phyloP scores from a whole-genome alignment of 2,113 vertebrate species.

The Pteropus alecto region DNA sequence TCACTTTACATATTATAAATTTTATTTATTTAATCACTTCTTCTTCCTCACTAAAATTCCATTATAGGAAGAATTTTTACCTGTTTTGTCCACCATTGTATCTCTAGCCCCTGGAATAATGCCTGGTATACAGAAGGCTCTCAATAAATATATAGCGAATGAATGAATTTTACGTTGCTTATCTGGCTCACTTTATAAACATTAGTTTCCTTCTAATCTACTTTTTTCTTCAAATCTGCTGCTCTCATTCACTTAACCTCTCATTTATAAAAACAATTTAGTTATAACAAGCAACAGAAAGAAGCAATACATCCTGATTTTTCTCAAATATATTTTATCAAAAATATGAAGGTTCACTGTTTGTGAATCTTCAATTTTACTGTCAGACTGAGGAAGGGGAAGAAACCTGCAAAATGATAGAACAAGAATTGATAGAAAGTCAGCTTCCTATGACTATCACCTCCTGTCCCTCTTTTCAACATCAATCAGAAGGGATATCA shows the following conservation, averaged over 20 bases:
- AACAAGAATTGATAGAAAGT: neutral
- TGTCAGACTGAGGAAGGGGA: neutral
- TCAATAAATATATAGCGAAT: neutral
- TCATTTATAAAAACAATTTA: conserved; percentile 31
- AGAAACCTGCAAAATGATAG: neutral
- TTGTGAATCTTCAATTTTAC: conserved; percentile 26
- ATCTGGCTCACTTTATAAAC: neutral
- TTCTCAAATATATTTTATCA: neutral
- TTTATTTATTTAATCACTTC: neutral
- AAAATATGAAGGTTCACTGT: neutral
- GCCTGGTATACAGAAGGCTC: neutral
- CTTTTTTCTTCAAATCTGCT: neutral
- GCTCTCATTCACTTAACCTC: neutral
- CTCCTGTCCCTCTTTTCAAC: neutral
- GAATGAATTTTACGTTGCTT: neutral
- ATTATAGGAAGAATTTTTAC: conserved; percentile 1
- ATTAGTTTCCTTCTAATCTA: conserved; percentile 23
- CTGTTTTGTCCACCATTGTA: neutral
- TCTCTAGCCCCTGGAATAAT: neutral
- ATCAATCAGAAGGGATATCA: neutral
- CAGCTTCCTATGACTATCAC: neutral
- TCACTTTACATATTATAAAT: neutral
- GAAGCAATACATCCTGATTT: conserved; percentile 13
- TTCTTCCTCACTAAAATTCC: conserved; percentile 29
- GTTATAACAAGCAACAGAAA: conserved; percentile 36